Base-by-base conservation (phyloP, 2,888 invertebrate species). In the Polietes domitor region DNA sequence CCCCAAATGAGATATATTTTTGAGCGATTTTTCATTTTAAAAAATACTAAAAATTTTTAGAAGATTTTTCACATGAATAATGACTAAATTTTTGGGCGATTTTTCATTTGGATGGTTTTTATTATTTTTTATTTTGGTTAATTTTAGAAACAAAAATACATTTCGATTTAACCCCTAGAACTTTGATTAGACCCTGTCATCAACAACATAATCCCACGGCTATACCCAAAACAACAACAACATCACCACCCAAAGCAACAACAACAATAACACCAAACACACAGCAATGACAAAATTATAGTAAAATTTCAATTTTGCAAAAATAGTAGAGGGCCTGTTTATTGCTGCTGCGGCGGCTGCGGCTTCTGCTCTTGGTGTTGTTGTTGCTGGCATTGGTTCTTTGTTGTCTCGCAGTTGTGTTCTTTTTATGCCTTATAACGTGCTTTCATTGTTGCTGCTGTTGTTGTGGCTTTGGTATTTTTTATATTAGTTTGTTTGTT, bases 401-500 rank as follows among this genome's bases (percentile, higher is more conserved):
- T 50, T 50, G n/a, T 5, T 50, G 50, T 17, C 19, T 47, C 10
- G 9, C 26, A 24, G 24, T 5, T 26, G 26, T 24, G 53, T 58
- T 24, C 24, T 58, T 24, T 58, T 58, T 26, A 47, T 41, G 73
- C 41, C 28, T 80, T 70, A 72, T 47, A 50, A 63, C 12, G 28
- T 37, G 37, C 28, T 15, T 32, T 71, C 2, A 32, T 41, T 41
- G n/a, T 50, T 78, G 43, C 19, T n/a, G 15, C 50, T 53, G 53
- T 53, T 82, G 43, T 63, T 70, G 28, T 32, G 12, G 24, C 4
- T 53, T 53, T 65, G 2, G 9, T 72, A 26, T 78, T 53, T 63
- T n/a, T 78, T 61, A 43, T 75, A 61, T 63, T 61, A 50, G 55
- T 73, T 32, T 17, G 15, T 43, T 21, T 68, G 19, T 37, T 21